phyloP scores from a whole-genome alignment of 1,140 invertebrate genomes.

The Microplitis mediator region DNA sequence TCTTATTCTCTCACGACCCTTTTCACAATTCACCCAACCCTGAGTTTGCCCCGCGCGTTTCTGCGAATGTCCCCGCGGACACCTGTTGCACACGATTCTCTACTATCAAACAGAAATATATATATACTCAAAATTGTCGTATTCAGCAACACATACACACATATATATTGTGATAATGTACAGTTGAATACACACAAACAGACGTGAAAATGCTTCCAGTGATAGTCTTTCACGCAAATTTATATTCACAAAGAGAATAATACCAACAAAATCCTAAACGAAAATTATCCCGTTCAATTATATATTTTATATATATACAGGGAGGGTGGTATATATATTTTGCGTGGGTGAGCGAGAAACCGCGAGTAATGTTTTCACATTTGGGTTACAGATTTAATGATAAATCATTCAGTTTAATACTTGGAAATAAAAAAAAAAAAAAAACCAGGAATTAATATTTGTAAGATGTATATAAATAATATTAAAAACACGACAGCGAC shows the following conservation, averaged over 20 bases:
- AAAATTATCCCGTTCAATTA: neutral
- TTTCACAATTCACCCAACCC: slow-evolving; percentile 28
- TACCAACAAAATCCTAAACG: too few relatives aligned
- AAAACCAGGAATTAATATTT: neutral
- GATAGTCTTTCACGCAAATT: neutral
- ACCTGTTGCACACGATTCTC: slow-evolving; percentile 53
- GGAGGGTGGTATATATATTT: slow-evolving; percentile 42
- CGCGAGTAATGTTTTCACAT: slow-evolving; percentile 59
- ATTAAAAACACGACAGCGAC: neutral
- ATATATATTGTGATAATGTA: neutral
- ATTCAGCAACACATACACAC: slow-evolving; percentile 6
- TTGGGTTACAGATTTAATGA: slow-evolving; percentile 29
- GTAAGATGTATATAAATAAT: neutral
- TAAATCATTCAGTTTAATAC: slow-evolving; percentile 5
- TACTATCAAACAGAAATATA: neutral
- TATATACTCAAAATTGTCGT: slow-evolving; percentile 17
- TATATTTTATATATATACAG: neutral
- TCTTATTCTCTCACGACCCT: slow-evolving; percentile 36
- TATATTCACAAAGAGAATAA: neutral
- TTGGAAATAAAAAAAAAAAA: neutral
- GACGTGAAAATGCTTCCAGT: neutral
- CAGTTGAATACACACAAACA: neutral
- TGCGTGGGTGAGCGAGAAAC: slow-evolving; percentile 48
- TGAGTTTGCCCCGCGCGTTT: slow-evolving; percentile 41
- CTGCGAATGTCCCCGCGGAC: slow-evolving; percentile 63